These are phyloP conservation scores for Oenanthe melanoleuca DNA, from an alignment of 2,113 vertebrate species.

Conservation along the genomic window DNA sequence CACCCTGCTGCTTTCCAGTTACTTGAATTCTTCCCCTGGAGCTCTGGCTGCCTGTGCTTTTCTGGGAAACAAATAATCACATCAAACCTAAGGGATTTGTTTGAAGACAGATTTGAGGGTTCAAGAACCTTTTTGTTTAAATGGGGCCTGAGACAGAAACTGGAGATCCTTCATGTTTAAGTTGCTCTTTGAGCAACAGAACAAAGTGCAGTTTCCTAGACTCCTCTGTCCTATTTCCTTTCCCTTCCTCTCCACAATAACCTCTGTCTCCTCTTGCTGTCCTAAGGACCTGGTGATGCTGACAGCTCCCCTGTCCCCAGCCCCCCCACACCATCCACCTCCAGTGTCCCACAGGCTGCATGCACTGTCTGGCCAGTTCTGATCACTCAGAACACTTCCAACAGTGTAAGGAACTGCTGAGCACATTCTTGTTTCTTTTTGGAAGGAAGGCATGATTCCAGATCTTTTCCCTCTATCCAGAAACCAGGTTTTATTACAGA, in stretches of 20 bases:
- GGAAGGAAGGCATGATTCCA: neutral
- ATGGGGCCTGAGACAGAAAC: neutral
- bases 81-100: neutral
- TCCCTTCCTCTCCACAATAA: neutral
- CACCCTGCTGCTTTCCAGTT: conserved; percentile 8
- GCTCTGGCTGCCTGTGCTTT: neutral
- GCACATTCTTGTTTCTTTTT: neutral
- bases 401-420: neutral
- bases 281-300: neutral
- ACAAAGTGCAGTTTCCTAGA: conserved; percentile 8
- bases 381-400: neutral
- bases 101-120: neutral
- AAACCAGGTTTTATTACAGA: neutral
- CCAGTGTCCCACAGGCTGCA: neutral
- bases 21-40: neutral
- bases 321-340: neutral
- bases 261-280: neutral
- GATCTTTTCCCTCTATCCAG: neutral
- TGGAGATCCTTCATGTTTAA: neutral
- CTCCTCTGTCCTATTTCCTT: neutral
- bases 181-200: neutral
- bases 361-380: neutral
- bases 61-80: conserved; percentile 43
- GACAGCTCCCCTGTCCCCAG: neutral
- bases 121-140: neutral